phyloP scores from a whole-genome alignment of 2,113 vertebrate genomes.

The Oncorhynchus tshawytscha region DNA sequence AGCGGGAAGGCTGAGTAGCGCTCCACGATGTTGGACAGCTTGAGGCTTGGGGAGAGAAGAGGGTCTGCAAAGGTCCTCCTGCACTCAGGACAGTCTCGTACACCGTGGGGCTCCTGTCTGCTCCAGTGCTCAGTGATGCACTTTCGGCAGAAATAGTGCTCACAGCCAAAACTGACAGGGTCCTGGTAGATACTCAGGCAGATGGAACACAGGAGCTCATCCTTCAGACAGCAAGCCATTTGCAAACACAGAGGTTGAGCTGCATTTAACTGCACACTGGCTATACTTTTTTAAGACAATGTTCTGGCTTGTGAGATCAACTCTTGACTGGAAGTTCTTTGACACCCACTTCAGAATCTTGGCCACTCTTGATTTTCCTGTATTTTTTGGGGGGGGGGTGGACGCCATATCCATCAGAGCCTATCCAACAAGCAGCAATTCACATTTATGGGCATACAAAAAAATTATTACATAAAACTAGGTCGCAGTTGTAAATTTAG shows the following conservation, averaged over 20 bases:
- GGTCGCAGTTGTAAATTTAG: no score
- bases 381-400: not conserved
- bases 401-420: not conserved
- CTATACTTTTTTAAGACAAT: not conserved
- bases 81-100: constrained; percentile 93
- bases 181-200: constrained; percentile 98
- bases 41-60: constrained; percentile 90
- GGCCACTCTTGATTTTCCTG: constrained; percentile 26
- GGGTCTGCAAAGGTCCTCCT: constrained; percentile 89
- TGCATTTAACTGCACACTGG: constrained; percentile 53
- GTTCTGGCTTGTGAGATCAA: not conserved
- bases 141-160: constrained; percentile 97
- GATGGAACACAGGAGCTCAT: constrained; percentile 97
- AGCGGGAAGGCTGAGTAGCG: constrained; percentile 93
- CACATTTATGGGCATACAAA: no score
- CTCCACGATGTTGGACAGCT: constrained; percentile 98
- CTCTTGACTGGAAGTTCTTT: constrained; percentile 21
- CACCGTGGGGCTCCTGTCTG: constrained; percentile 86
- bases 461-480: no score
- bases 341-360: constrained; percentile 14
- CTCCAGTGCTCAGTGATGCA: constrained; percentile 98
- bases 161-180: constrained; percentile 94
- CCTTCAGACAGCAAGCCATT: constrained; percentile 97
- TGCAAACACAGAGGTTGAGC: constrained; percentile 52
- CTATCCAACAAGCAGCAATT: no score